Conservation (phyloP, 1,140 invertebrate species). For the Zaprionus capensis region DNA sequence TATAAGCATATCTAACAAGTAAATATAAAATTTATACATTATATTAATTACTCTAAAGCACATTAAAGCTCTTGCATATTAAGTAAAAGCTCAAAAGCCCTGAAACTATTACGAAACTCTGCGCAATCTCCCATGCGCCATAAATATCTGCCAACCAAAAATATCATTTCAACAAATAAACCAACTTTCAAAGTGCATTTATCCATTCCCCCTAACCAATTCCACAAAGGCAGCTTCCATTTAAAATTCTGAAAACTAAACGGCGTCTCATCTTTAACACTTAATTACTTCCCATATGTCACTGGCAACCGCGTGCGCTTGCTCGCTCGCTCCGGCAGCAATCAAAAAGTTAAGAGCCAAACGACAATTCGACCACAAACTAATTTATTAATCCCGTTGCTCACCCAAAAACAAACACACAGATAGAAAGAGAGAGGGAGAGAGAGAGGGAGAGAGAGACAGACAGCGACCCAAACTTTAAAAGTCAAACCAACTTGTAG, state of each 20-base stretch:
- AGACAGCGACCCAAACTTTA: constrained; percentile 4
- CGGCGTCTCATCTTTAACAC: constrained; percentile 31
- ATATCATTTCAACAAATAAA: constrained; percentile 8
- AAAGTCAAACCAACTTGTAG: constrained; percentile 41
- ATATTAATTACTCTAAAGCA: not conserved
- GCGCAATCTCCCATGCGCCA: not conserved
- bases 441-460: not conserved
- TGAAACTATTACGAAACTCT: not conserved
- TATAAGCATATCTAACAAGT: too few relatives aligned
- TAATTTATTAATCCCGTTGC: constrained; percentile 76
- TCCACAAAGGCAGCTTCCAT: not conserved
- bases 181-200: constrained; percentile 2
- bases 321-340: constrained; percentile 42
- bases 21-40: too few relatives aligned
- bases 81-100: not conserved
- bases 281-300: constrained; percentile 74
- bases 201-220: not conserved
- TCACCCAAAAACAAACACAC: constrained; percentile 4
- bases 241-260: constrained; percentile 20
- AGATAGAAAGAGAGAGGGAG: too few relatives aligned
- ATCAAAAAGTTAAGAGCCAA: constrained; percentile 80
- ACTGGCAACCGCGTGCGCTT: constrained; percentile 47
- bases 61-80: not conserved
- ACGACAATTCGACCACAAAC: constrained; percentile 78
- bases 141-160: not conserved